phyloP scores from a whole-genome alignment of 2,797 vertebrate genomes.

The Huso huso region DNA sequence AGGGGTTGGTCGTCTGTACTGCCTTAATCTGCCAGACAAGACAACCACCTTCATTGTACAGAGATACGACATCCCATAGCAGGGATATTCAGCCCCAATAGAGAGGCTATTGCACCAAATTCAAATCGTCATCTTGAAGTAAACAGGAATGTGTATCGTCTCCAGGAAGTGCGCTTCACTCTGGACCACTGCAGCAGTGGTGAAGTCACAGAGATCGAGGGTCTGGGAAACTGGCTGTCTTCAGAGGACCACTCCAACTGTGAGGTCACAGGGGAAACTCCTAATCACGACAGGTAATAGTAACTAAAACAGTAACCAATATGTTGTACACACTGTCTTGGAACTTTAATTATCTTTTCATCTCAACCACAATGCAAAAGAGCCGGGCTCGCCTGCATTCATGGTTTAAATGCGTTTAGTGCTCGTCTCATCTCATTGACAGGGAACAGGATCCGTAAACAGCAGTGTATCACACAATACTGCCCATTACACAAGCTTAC shows the following conservation, averaged over 20 bases:
- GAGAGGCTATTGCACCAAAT: neutral
- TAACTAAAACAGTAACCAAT: conserved; percentile 23
- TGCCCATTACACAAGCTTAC: neutral
- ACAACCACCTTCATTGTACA: neutral
- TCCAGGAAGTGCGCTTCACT: conserved; percentile 69
- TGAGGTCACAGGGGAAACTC: conserved; percentile 63
- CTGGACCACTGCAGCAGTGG: conserved; percentile 70
- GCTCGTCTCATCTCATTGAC: no score
- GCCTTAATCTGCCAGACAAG: neutral
- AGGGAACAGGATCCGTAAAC: no score
- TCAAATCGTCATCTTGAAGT: no score
- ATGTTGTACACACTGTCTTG: no score
- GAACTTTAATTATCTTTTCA: neutral
- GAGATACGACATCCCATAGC: neutral
- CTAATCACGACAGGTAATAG: conserved; percentile 56
- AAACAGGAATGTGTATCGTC: neutral
- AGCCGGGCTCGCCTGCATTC: no score
- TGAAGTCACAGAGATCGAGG: conserved; percentile 64
- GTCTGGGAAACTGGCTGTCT: conserved; percentile 70
- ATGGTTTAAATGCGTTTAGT: no score
- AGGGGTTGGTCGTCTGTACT: no score
- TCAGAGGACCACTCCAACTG: conserved; percentile 70
- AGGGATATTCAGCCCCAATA: neutral
- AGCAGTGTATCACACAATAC: no score
- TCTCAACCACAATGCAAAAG: no score